Base-by-base conservation (phyloP, 1,140 invertebrate species). In the Lordiphosa collinella region DNA sequence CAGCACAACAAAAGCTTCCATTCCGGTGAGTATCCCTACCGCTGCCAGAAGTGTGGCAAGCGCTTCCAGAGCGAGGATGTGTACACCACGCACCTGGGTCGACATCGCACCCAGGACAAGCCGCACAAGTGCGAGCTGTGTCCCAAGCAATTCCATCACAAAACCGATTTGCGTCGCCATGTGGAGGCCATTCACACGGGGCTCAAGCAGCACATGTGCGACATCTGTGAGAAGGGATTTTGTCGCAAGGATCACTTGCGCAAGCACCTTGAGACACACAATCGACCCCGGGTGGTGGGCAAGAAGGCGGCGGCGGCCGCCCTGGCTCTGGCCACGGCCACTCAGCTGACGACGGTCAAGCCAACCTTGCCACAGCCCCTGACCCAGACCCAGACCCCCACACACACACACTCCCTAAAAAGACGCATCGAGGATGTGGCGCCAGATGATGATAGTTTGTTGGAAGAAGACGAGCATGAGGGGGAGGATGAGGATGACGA, bases 231-330 rank as follows among this genome's bases (percentile, higher is more conserved):
- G 38, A 98, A 98, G 89, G 95, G 95, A 14, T 98, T 98, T 89
- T 97, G 96, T 64, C 92, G 97, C 46, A 96, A 97, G 88, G 97
- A 98, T 89, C 97, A 98, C 89, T 95, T 98, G 94, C 92, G 96
- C 53, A 98, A 98, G 89, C 97, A 98, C 89, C 91, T 92, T 49
- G 94, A 96, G 50, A 98, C 96, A 14, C 97, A 98, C 89, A 91
- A 90, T 40, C 91, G 91, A 47, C 80, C 87, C 0, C 49, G 80
- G 18, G 62, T 80, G 5, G 76, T 78, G 36, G 58, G 61, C 50
- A 85, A 87, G 22, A 87, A 84, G 53, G 57, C 84, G 1, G 61
- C 59, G 4, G 65, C 65, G 0, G 60, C 59, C 0, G 60, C 62
- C 0, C 48, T 63, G 0, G 54, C 56, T 1, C 61, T 66, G 0